Evolutionary conservation across 2,797 vertebrate genomes (phyloP).

Genomic region (Gephyroberyx darwinii): DNA sequence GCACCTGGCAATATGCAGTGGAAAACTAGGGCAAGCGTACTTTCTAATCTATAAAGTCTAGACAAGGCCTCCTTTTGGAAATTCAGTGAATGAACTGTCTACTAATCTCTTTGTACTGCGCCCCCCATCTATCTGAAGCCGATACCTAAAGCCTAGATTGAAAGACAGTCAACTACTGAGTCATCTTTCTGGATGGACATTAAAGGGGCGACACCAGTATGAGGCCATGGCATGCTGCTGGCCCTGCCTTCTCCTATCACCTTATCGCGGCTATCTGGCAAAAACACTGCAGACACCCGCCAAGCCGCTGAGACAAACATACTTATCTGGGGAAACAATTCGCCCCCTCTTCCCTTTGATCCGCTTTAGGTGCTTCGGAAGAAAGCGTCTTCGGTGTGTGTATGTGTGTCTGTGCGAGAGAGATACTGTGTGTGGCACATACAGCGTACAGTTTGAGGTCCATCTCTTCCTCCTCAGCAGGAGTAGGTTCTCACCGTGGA

Average conservation of each 20-base stretch:
- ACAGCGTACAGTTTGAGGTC: slow-evolving; percentile 87
- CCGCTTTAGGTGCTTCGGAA: slow-evolving; percentile 29
- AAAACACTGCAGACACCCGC: slow-evolving; percentile 21
- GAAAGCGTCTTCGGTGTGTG: slow-evolving; percentile 25
- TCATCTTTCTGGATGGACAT: slow-evolving; percentile 44
- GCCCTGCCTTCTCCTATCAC: slow-evolving; percentile 25
- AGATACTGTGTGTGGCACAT: slow-evolving; percentile 82
- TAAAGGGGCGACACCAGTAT: slow-evolving; percentile 12
- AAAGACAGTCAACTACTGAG: background rate
- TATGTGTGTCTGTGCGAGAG: slow-evolving; percentile 47
- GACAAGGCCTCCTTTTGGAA: no score
- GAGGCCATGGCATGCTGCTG: slow-evolving; percentile 4
- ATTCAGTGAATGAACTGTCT: slow-evolving; percentile 22
- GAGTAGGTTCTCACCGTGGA: slow-evolving; percentile 99
- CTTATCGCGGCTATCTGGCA: slow-evolving; percentile 44
- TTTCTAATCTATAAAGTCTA: no score
- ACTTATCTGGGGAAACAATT: slow-evolving; percentile 22
- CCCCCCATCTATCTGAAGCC: slow-evolving; percentile 19
- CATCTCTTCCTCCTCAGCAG: slow-evolving; percentile 93
- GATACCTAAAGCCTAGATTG: slow-evolving; percentile 17
- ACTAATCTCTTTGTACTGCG: slow-evolving; percentile 1
- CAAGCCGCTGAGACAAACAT: slow-evolving; percentile 20
- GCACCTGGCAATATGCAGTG: no score
- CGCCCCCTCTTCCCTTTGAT: slow-evolving; percentile 25
- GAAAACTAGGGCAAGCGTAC: no score